A percentile compares a stretch with the other conserved stretches of the same genome.
These are phyloP conservation scores for Crotalus tigris DNA, from an alignment of 2,113 vertebrate genomes.

Conservation along the genomic window DNA sequence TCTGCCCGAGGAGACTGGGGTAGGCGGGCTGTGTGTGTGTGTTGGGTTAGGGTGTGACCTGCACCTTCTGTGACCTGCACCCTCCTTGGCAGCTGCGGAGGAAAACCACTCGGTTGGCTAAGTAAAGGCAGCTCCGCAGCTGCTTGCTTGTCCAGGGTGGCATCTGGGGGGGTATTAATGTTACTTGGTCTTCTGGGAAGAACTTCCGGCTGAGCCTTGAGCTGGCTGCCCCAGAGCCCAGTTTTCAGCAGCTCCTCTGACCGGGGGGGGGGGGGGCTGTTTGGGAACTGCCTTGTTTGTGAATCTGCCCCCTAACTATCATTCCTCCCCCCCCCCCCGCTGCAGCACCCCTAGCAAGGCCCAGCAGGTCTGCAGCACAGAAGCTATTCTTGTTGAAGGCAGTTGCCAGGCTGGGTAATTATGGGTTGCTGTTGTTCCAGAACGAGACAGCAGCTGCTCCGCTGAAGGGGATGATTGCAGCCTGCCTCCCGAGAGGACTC, in stretches of 20 bases:
- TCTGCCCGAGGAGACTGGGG: not conserved
- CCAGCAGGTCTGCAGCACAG: not conserved
- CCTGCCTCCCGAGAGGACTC: not conserved
- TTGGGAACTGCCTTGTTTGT: not conserved
- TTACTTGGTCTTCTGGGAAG: not conserved
- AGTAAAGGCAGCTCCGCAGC: not conserved
- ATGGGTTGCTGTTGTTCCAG: not conserved
- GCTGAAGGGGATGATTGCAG: not conserved
- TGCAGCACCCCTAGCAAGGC: not conserved
- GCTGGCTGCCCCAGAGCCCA: not conserved
- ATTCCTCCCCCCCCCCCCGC: not conserved
- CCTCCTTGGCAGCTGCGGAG: not conserved
- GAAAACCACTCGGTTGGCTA: not conserved
- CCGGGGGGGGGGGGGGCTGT: not conserved
- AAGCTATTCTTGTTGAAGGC: not conserved
- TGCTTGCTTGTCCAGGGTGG: not conserved
- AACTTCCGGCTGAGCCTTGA: not conserved
- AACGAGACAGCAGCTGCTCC: not conserved
- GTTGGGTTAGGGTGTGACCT: too few relatives aligned
- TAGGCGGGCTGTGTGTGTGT: not conserved
- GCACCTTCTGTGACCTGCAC: not conserved
- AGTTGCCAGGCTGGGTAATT: not conserved
- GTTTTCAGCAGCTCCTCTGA: not conserved
- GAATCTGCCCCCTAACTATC: not conserved
- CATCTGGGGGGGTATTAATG: not conserved